Evolutionary conservation across 2,888 invertebrate genomes (phyloP), one percentile per base, ranked within the genome.

Genomic region (Pomacea canaliculata): DNA sequence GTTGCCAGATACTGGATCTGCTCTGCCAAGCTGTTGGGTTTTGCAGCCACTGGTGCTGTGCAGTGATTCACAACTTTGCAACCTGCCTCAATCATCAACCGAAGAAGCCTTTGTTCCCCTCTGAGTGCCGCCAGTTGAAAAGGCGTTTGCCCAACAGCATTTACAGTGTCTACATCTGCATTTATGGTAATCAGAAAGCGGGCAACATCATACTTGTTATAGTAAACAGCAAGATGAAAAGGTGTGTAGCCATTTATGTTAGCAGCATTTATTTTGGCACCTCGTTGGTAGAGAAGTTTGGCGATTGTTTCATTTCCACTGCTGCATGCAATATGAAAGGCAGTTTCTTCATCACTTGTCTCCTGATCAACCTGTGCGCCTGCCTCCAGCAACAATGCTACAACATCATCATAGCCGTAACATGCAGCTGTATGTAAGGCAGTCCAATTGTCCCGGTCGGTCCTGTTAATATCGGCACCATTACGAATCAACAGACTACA

Each of bases 371-470:
- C 70, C 2, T 83, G 79, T 9, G 87, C 86, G 10, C 85, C 83
- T 13, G 79, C 74, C 51, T 85, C 81, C 10, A 88, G 73, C n/a
- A 89, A 77, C 9, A 83, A 80, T 48, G 81, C 72, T 9, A 87
- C 86, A 18, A 87, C 80, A 19, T 80, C 78, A 10, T 76, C 73
- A 67, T 89, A 83, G 12, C 88, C 88, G 74, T 85, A 85, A 59
- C 86, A 86, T 59, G 87, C 85, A 23, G 89, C 87, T 13, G 87
- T 85, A 75, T 89, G 89, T 60, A 89, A 80, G 5, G 88, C 82
- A 1, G 87, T 86, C 88, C 88, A 89, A 3, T 88, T 88, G 78
- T 89, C 88, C 9, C 84, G 76, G 76, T 89, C 88, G 18, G 79
- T 79, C 16, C 72, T n/a, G 72, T 87, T 83, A 9, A 86, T 80